Conservation (phyloP, 1,140 invertebrate genomes). For the Eciton burchellii region DNA sequence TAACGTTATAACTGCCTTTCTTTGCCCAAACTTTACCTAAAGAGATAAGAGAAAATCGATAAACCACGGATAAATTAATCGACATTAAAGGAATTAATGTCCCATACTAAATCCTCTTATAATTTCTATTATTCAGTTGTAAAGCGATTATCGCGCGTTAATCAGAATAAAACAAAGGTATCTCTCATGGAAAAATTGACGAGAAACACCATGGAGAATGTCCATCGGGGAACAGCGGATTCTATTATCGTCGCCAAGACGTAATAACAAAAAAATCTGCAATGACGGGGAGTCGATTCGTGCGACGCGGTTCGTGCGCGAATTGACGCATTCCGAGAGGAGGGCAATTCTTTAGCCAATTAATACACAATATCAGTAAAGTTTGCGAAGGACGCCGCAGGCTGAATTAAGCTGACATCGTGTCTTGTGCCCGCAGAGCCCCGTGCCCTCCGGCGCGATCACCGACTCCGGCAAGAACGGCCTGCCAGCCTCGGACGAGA, state of each 20-base stretch:
- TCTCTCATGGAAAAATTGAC: no score
- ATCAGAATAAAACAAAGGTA: no score
- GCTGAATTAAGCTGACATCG: conserved; percentile 68
- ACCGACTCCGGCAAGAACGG: conserved; percentile 85
- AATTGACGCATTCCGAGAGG: conserved; percentile 4
- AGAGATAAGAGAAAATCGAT: background rate
- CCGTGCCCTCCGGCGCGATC: conserved; percentile 86
- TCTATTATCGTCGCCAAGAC: no score
- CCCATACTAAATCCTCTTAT: background rate
- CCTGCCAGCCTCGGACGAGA: conserved; percentile 88
- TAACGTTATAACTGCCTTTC: background rate
- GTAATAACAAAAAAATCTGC: no score
- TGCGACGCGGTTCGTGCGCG: no score
- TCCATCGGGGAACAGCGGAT: no score
- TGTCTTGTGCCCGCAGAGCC: conserved; percentile 87
- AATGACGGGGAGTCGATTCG: no score
- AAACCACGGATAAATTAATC: conserved; percentile 5
- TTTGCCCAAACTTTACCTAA: background rate
- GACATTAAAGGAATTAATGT: background rate
- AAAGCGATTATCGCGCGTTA: no score
- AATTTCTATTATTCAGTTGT: no score
- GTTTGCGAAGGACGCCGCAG: conserved; percentile 43
- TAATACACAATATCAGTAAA: conserved; percentile 3
- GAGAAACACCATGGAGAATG: no score
- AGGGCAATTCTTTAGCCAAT: background rate